Base-by-base conservation (phyloP, 2,888 invertebrate genomes). In the Pandemis cinnamomeana region DNA sequence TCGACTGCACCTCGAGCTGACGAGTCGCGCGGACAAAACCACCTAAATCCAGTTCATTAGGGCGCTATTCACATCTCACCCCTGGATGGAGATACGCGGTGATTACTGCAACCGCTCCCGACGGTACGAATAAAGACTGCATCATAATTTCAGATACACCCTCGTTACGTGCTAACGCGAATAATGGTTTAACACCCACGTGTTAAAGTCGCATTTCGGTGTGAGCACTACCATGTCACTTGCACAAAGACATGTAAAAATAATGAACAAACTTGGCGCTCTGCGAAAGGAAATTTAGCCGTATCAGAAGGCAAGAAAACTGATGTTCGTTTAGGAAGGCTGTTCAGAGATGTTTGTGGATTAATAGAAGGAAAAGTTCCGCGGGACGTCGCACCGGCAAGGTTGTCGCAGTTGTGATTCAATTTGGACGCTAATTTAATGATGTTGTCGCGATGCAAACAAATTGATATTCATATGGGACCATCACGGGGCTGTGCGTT, bases 11-110 rank as follows among this genome's bases (percentile, higher is more conserved):
- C 93, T 92, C 90, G 84, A 84, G 87, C 90, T 92, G 93, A 92
- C 91, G 92, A 93, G 88, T 91, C 88, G 87, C 87, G 88, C 87
- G 89, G 89, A 94, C 93, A 93, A 94, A 94, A 94, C 93, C 93
- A 92, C 93, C 94, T 93, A 94, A 94, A 94, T 94, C 93, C 94
- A 94, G 94, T 94, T 94, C 94, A 94, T 94, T 94, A 93, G 93
- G 92, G 89, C 92, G 90, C 94, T 89, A 94, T 94, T 94, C 94
- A 94, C 86, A 85, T 88, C 88, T 90, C 91, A 90, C 94, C 93
- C 94, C 92, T 92, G 93, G 92, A 90, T 93, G 92, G 92, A 93
- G 94, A 94, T 92, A 93, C 93, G 92, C 93, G 93, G 93, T 94
- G 94, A 94, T 94, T 94, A 94, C 93, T 93, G 93, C 93, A 93